These are phyloP conservation scores for Sander lucioperca DNA, from an alignment of 2,113 vertebrate species.

Conservation along the genomic window DNA sequence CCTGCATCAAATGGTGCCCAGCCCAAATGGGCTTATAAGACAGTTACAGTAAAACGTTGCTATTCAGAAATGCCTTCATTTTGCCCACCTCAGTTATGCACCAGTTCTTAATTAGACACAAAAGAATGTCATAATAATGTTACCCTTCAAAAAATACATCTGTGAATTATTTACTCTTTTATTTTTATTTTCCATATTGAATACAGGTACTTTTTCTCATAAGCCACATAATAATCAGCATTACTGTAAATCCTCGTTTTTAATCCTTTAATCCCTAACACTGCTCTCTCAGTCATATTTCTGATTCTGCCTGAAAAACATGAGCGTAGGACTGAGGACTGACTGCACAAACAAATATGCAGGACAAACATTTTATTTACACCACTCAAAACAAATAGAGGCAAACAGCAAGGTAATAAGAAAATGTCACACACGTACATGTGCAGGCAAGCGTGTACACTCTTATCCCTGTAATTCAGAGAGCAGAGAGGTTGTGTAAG, in stretches of 20 bases:
- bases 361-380: slow-evolving; percentile 49
- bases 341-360: slow-evolving; percentile 20
- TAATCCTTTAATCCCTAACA: slow-evolving; percentile 48
- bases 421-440: slow-evolving; percentile 28
- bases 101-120: background rate
- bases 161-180: slow-evolving; percentile 8
- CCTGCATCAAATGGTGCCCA: too few species aligned
- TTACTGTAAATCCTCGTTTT: slow-evolving; percentile 43
- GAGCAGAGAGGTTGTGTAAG: background rate
- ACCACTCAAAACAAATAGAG: slow-evolving; percentile 24
- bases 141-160: background rate
- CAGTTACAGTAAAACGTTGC: too few species aligned
- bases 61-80: background rate
- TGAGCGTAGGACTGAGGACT: background rate
- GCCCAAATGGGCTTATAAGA: too few species aligned
- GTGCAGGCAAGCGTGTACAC: slow-evolving; percentile 5
- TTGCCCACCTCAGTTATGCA: background rate
- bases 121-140: background rate
- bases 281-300: slow-evolving; percentile 27
- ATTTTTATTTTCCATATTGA: slow-evolving; percentile 20
- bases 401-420: slow-evolving; percentile 24
- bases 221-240: slow-evolving; percentile 53
- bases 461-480: slow-evolving; percentile 1
- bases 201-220: slow-evolving; percentile 12
- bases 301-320: slow-evolving; percentile 28